phyloP scores from a whole-genome alignment of 2,113 vertebrate species.

The Caracal caracal region DNA sequence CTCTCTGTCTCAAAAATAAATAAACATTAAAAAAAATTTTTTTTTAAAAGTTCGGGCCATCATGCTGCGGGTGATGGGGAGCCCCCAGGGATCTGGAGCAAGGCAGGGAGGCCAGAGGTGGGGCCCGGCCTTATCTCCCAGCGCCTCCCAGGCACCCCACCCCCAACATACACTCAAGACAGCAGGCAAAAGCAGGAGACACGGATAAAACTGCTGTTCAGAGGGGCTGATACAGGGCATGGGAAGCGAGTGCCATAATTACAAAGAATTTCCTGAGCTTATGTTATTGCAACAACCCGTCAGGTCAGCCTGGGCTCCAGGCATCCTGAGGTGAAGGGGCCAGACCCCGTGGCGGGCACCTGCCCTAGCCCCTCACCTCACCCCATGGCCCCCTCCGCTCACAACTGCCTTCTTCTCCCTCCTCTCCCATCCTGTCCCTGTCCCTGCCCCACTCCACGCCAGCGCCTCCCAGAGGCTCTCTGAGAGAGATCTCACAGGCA shows the following conservation, averaged over 20 bases:
- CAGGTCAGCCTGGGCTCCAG: background rate
- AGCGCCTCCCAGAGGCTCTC: too few relatives aligned
- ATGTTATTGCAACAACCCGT: background rate
- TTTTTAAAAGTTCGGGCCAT: background rate
- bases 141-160: too few relatives aligned
- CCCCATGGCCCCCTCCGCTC: background rate
- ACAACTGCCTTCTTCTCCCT: background rate
- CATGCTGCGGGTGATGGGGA: fast-evolving
- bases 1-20: too few relatives aligned
- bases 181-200: background rate
- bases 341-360: background rate
- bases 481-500: background rate
- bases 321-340: background rate
- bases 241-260: background rate
- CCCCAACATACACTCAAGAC: background rate
- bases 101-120: background rate
- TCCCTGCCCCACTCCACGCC: too few relatives aligned
- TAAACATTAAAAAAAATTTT: too few relatives aligned
- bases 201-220: fast-evolving
- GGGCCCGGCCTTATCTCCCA: background rate
- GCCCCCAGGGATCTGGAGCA: background rate
- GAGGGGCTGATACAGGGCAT: fast-evolving
- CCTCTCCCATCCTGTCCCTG: too few relatives aligned
- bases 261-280: background rate
- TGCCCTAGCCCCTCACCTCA: background rate